Conservation (phyloP, 2,113 vertebrate genomes). For the Gallinago undulata region DNA sequence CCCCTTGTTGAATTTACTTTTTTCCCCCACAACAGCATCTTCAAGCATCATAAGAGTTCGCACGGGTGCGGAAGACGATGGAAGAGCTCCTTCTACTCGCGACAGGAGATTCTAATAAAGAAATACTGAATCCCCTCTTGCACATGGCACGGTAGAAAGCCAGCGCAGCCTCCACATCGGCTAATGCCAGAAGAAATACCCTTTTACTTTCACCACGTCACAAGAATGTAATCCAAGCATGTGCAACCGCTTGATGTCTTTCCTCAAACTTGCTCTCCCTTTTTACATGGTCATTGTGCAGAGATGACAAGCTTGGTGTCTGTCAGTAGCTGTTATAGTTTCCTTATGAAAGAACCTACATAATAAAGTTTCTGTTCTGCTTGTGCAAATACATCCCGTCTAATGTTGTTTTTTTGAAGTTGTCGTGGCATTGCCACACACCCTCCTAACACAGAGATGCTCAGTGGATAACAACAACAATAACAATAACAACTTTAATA, state of each 20-base stretch:
- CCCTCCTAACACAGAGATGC: background rate
- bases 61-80: background rate
- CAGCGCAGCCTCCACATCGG: background rate
- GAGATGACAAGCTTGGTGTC: background rate
- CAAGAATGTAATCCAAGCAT: background rate
- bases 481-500: background rate
- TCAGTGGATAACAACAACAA: background rate
- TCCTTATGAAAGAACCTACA: background rate
- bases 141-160: background rate
- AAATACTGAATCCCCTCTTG: background rate
- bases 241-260: background rate
- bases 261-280: background rate
- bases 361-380: constrained; percentile 65
- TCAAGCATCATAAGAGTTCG: background rate
- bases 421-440: background rate
- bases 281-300: background rate
- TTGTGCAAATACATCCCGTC: constrained; percentile 21
- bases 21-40: background rate
- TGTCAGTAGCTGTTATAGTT: background rate
- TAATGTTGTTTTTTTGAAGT: background rate
- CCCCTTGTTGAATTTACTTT: background rate
- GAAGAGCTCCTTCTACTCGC: background rate
- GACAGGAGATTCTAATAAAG: background rate
- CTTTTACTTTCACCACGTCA: background rate
- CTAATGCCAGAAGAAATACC: background rate